phyloP scores from a whole-genome alignment of 2,797 vertebrate species.

The Sarcophilus harrisii region DNA sequence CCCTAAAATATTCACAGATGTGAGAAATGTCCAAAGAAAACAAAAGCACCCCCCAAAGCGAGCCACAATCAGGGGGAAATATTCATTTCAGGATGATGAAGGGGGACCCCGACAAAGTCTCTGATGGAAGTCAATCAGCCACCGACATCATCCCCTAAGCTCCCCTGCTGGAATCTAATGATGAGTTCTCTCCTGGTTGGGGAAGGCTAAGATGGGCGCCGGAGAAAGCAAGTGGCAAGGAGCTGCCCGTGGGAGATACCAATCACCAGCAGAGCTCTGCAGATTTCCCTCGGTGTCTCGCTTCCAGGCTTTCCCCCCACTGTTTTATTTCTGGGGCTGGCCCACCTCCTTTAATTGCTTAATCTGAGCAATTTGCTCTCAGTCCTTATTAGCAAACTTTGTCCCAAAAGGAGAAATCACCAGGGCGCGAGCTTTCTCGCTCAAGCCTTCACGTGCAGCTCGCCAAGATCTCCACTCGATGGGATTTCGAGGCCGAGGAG shows the following conservation, averaged over 20 bases:
- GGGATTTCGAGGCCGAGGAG: conserved; percentile 69
- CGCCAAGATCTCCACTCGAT: conserved; percentile 59
- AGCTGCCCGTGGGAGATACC: neutral
- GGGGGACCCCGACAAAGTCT: neutral
- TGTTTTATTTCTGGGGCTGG: conserved; percentile 41
- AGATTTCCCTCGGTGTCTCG: neutral
- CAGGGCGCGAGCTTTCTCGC: conserved; percentile 45
- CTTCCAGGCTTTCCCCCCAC: conserved; percentile 36
- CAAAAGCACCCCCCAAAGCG: neutral
- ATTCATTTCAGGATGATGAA: conserved; percentile 12
- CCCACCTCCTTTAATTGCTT: conserved; percentile 44
- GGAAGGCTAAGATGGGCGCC: neutral
- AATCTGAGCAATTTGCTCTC: conserved; percentile 61
- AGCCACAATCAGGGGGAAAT: conserved; percentile 41
- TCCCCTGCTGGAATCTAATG: conserved; percentile 18
- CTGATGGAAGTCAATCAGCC: neutral
- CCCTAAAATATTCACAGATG: neutral
- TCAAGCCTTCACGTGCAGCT: conserved; percentile 61
- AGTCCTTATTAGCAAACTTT: conserved; percentile 60
- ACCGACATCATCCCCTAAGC: neutral
- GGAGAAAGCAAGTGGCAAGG: conserved; percentile 32
- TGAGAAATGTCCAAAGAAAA: conserved; percentile 2
- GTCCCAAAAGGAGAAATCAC: conserved; percentile 61
- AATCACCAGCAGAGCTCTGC: conserved; percentile 27
- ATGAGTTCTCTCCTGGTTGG: conserved; percentile 9